A percentile compares a stretch with the other conserved stretches of the same genome.
Evolutionary conservation across 2,113 vertebrate genomes (phyloP).

Genomic region (Scophthalmus maximus): DNA sequence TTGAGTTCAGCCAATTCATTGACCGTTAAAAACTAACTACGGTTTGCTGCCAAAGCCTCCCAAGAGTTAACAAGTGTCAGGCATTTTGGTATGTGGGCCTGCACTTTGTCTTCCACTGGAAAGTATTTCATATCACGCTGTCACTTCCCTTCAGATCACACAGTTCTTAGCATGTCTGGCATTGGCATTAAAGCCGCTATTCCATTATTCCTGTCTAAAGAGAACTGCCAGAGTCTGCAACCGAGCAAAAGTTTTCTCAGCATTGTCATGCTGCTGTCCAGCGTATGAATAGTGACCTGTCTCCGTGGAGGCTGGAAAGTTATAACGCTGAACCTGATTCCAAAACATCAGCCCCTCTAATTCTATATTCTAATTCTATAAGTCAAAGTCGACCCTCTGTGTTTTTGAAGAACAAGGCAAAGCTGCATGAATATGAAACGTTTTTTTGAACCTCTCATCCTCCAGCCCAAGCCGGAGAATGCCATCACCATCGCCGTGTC

Average conservation of each 20-base stretch:
- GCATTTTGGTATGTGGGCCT: constrained; percentile 17
- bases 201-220: not conserved
- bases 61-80: constrained; percentile 42
- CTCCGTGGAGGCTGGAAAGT: not conserved
- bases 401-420: not conserved
- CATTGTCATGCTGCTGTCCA: not conserved
- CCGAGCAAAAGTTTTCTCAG: not conserved
- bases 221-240: not conserved
- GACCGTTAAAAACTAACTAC: no score
- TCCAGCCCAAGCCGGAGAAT: constrained; percentile 91
- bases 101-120: constrained; percentile 38
- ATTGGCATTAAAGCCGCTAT: not conserved
- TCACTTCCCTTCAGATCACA: constrained; percentile 19
- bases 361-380: no score
- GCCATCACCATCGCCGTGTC: constrained; percentile 96
- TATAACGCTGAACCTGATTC: not conserved
- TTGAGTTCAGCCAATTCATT: no score
- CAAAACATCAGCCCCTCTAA: not conserved
- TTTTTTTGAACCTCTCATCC: not conserved
- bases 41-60: not conserved
- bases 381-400: not conserved
- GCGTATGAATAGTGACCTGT: not conserved
- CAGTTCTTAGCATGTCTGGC: not conserved
- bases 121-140: constrained; percentile 46
- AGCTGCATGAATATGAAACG: not conserved